Conservation (phyloP, 2,113 vertebrate species). For the Haplotaxodon microlepis region DNA sequence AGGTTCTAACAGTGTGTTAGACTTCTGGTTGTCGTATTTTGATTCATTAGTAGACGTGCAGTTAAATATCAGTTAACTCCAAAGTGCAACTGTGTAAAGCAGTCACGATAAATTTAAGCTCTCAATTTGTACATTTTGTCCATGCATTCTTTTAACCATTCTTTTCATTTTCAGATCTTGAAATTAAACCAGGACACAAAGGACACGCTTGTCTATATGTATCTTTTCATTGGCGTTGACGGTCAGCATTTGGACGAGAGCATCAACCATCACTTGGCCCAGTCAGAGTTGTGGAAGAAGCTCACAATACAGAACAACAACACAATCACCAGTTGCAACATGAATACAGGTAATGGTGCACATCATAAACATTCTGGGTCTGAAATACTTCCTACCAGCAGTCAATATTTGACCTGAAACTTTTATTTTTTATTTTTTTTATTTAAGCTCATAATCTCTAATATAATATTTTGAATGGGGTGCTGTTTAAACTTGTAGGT, state of each 20-base stretch:
- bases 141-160: neutral
- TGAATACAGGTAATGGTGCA: slow-evolving; percentile 4
- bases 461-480: neutral
- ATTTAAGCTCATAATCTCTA: neutral
- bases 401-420: neutral
- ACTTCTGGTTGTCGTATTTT: neutral
- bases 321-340: neutral
- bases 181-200: slow-evolving; percentile 73
- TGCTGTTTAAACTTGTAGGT: neutral
- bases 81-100: neutral
- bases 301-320: neutral
- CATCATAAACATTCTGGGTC: neutral
- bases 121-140: neutral
- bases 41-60: neutral
- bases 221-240: slow-evolving; percentile 77
- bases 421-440: neutral
- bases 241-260: slow-evolving; percentile 70
- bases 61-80: neutral
- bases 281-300: slow-evolving; percentile 71
- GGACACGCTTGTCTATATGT: slow-evolving; percentile 69
- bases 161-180: slow-evolving; percentile 67
- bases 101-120: neutral
- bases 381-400: neutral
- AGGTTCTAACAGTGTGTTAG: neutral
- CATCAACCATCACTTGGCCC: slow-evolving; percentile 79